Evolutionary conservation across 2,888 invertebrate species (phyloP).

Genomic region (Ophonus ardosiacus): DNA sequence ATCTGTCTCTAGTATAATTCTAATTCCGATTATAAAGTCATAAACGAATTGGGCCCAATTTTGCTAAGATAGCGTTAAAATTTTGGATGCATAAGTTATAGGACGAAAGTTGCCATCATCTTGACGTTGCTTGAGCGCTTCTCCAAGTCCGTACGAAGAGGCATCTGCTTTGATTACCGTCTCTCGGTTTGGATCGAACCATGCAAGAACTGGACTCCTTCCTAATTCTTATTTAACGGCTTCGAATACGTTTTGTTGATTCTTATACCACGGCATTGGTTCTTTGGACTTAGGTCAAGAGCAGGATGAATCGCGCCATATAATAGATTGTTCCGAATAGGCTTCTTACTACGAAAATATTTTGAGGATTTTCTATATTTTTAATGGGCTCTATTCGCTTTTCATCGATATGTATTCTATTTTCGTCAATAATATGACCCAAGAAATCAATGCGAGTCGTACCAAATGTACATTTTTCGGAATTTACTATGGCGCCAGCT

Average conservation of each 20-base stretch:
- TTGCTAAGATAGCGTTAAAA: constrained; percentile 68
- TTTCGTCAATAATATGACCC: not conserved
- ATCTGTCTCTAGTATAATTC: constrained; percentile 70
- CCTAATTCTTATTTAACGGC: constrained; percentile 63
- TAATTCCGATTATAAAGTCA: constrained; percentile 69
- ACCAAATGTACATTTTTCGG: constrained; percentile 30
- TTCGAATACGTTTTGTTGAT: constrained; percentile 49
- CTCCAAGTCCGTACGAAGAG: constrained; percentile 65
- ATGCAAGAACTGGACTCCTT: constrained; percentile 68
- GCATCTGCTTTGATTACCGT: constrained; percentile 68
- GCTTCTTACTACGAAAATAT: constrained; percentile 63
- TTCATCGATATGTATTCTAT: constrained; percentile 57
- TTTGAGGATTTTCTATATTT: constrained; percentile 60
- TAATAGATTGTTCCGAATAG: constrained; percentile 63
- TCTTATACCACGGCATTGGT: not conserved
- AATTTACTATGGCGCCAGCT: constrained; percentile 30
- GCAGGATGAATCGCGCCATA: constrained; percentile 45
- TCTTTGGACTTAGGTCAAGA: not conserved
- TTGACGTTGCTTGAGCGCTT: constrained; percentile 63
- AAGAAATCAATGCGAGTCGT: not conserved
- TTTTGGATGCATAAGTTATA: constrained; percentile 70
- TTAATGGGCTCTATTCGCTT: constrained; percentile 63
- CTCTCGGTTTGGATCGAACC: constrained; percentile 69
- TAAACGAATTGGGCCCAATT: constrained; percentile 70
- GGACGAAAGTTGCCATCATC: constrained; percentile 28